Evolutionary conservation across 1,140 invertebrate species (phyloP), one percentile per base, ranked within the genome.

Genomic region (Drosophila biarmipes): DNA sequence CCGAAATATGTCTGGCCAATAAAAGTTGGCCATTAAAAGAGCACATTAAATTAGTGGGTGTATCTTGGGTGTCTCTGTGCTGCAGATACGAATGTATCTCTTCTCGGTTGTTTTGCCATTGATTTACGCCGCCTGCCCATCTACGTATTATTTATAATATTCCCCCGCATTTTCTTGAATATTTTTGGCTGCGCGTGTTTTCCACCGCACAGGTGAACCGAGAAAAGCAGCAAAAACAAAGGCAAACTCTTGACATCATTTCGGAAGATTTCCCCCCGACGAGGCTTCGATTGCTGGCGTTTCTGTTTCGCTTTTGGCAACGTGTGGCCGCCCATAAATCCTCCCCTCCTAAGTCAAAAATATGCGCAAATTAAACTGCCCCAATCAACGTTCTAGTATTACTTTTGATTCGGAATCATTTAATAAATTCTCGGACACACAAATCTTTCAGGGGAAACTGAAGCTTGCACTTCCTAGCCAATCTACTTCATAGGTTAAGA

Each of bases 1-100:
- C 56, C 67, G 62, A 89, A 89, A 84, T 89, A 86, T 86, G 82
- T 86, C 78, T 78, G 84, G 84, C 82, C 79, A 86, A 89, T 89
- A 89, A 89, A 89, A 89, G 68, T 52, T 80, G 71, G 84, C 84
- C 73, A 89, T 89, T 84, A 87, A 89, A 85, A 86, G 57, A 71
- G 73, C 78, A 82, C 85, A 89, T 89, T 82, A 77, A 77, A 87
- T 86, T 89, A 89, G 82, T 82, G 84, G 75, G 62, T 49, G 74
- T 64, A 21, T 43, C 40, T 43, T 21, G 38, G 19, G 24, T 29
- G 24, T 38, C 27, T 31, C 24, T 53, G 15, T 37, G 19, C 46
- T 14, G 14, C 40, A 78, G 76, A 79, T 79, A 80, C 78, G 81
- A 80, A 77, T 72, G 72, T 81, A 81, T 81, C 78, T 80, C 57